phyloP scores from a whole-genome alignment of 2,888 invertebrate genomes.

The Mesorhabditis spiculigera region DNA sequence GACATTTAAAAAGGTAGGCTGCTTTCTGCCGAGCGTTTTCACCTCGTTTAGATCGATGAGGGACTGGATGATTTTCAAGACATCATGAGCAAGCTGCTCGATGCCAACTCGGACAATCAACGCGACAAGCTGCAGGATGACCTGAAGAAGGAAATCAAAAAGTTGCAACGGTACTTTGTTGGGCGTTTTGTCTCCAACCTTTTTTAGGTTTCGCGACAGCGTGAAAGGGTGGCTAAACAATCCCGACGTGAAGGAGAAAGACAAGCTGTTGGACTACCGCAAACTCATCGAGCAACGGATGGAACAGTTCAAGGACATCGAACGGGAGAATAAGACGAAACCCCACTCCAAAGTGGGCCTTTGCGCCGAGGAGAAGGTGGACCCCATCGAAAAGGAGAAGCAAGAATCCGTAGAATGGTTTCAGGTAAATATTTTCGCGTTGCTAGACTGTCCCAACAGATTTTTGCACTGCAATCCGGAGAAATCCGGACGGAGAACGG shows the following conservation, averaged over 20 bases:
- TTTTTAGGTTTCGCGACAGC: constrained; percentile 82
- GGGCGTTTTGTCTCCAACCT: not conserved
- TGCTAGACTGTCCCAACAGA: not conserved
- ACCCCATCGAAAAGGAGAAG: constrained; percentile 94
- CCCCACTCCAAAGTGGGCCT: constrained; percentile 94
- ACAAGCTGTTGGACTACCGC: constrained; percentile 89
- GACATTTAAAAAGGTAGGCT: constrained; percentile 54
- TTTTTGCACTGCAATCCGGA: too few species aligned
- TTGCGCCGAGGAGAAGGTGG: constrained; percentile 88
- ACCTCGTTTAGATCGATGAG: constrained; percentile 52
- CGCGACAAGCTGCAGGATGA: constrained; percentile 66
- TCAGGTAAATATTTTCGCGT: constrained; percentile 62
- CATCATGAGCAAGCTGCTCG: constrained; percentile 56
- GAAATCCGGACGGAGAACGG: too few species aligned
- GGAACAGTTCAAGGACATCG: constrained; percentile 99
- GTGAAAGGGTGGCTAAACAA: constrained; percentile 99
- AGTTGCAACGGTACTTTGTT: constrained; percentile 75
- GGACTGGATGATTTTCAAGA: constrained; percentile 57
- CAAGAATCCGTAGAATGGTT: constrained; percentile 94
- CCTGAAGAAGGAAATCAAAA: constrained; percentile 99
- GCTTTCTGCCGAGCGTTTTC: not conserved
- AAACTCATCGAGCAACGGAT: constrained; percentile 98
- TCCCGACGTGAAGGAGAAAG: constrained; percentile 99
- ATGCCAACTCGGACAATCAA: constrained; percentile 58
- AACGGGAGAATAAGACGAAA: constrained; percentile 99